Base-by-base conservation (phyloP, 2,888 invertebrate genomes). In the Dynastes tityus region DNA sequence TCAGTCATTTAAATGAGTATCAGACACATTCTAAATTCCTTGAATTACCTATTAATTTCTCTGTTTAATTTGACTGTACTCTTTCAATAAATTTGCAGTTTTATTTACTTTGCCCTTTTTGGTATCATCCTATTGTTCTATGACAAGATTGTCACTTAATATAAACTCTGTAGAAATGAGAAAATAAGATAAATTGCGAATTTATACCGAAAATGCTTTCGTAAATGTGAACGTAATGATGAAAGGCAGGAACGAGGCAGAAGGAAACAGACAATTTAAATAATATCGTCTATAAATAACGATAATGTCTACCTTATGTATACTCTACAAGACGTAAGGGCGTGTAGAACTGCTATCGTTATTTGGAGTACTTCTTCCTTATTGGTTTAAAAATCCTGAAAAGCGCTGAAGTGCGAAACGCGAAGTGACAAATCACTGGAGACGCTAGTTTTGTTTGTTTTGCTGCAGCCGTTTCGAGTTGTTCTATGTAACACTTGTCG, bases 391-490 rank as follows among this genome's bases (percentile, higher is more conserved):
- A 73, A 73, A 73, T 73, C 73, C 40, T 40, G 11, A 61, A 40
- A 73, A 22, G 73, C 73, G 58, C 40, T 58, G 58, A 58, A 73
- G 58, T 58, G 73, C 32, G 58, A 73, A 58, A 73, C 55, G 73
- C 22, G 58, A 73, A 58, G 58, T 73, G 73, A 73, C 73, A 73
- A 73, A 73, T 73, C 73, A 73, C 73, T 58, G 58, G 73, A 73
- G 73, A 73, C 73, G 58, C 51, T 73, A 73, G 73, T 73, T 61
- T 73, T 73, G 58, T 73, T 73, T 73, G 73, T 58, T 58, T 73
- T 73, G 11, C 45, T 55, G 71, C 16, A 37, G 73, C 40, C 73
- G 73, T 73, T 73, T 73, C 73, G 8, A 37, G 45, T 73, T 73
- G 73, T 73, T 73, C 40, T 40, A 73, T 73, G 73, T 29, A 73